phyloP scores from a whole-genome alignment of 1,140 invertebrate species.

The Xylocopa sonorina region DNA sequence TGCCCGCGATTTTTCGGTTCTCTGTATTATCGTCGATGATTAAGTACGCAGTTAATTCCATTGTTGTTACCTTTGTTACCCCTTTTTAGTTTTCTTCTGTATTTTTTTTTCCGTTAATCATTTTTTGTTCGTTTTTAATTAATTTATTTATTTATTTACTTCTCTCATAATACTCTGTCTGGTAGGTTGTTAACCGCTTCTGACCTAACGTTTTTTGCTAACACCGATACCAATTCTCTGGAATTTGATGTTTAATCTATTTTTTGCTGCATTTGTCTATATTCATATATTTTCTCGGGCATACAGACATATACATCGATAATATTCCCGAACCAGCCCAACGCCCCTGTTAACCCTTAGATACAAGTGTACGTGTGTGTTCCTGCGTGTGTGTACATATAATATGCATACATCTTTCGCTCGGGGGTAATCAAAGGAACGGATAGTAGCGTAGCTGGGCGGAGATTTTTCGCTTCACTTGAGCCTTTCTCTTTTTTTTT shows the following conservation, averaged over 20 bases:
- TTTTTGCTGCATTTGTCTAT: constrained; percentile 73
- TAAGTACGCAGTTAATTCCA: not conserved
- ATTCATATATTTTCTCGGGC: constrained; percentile 63
- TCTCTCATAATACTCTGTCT: constrained; percentile 46
- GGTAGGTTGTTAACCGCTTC: constrained; percentile 79
- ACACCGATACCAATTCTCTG: constrained; percentile 72
- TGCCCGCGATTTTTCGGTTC: not conserved
- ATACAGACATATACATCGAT: constrained; percentile 43
- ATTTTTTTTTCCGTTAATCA: not conserved
- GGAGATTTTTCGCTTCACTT: constrained; percentile 54
- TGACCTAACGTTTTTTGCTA: constrained; percentile 76
- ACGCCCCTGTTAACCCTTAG: too few species aligned
- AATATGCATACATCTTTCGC: constrained; percentile 66
- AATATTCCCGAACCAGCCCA: too few species aligned
- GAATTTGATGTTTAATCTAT: constrained; percentile 77
- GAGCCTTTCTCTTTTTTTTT: not conserved
- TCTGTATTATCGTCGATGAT: not conserved
- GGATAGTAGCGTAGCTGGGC: constrained; percentile 53
- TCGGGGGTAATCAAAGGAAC: constrained; percentile 56
- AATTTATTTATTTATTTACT: constrained; percentile 22
- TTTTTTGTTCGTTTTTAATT: not conserved
- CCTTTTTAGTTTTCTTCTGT: constrained; percentile 49
- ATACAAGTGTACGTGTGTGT: constrained; percentile 67
- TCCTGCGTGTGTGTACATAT: constrained; percentile 68
- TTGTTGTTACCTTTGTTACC: not conserved